Evolutionary conservation across 2,888 invertebrate genomes (phyloP), one percentile per base, ranked within the genome.

Genomic region (Alcis repandata): DNA sequence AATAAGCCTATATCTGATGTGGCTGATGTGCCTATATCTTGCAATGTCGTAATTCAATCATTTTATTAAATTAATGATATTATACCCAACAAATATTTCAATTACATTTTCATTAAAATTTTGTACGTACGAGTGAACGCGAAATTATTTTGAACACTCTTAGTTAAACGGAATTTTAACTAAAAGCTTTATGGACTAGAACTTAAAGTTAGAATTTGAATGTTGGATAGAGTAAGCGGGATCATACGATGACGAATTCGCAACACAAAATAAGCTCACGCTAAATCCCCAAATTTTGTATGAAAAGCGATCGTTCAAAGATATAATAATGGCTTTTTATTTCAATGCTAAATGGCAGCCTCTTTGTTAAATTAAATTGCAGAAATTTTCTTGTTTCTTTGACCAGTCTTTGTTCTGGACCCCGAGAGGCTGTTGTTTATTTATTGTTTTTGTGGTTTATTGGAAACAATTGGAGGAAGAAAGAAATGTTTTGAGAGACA

Each of bases 221-320:
- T 3, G 4, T n/a, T 3, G 3, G n/a, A 0, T 11, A 11, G 2
- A n/a, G n/a, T n/a, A n/a, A 38, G 38, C n/a, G 13, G 38, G 38
- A 38, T 38, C 40, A 48, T 38, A 45, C 43, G 27, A 62, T 69
- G 74, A 75, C 73, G 73, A 77, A 77, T 79, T 78, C 68, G 73
- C 27, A 6, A 15, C 8, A 15, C 41, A 36, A 20, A 45, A 45
- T 45, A 22, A 22, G 1, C 22, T 1, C n/a, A 6, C n/a, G 9
- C 43, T 20, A 19, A 13, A n/a, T 2, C 43, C 20, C 6, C 19
- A 17, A 45, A 45, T 1, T 45, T 6, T 4, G n/a, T 22, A 46
- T 7, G 22, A 75, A 79, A 75, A 78, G 79, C 79, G 80, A 79
- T 76, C 66, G 71, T 72, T 71, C 71, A 69, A 70, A 72, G 72